Evolutionary conservation across 2,113 vertebrate species (phyloP).

Genomic region (Scophthalmus maximus): DNA sequence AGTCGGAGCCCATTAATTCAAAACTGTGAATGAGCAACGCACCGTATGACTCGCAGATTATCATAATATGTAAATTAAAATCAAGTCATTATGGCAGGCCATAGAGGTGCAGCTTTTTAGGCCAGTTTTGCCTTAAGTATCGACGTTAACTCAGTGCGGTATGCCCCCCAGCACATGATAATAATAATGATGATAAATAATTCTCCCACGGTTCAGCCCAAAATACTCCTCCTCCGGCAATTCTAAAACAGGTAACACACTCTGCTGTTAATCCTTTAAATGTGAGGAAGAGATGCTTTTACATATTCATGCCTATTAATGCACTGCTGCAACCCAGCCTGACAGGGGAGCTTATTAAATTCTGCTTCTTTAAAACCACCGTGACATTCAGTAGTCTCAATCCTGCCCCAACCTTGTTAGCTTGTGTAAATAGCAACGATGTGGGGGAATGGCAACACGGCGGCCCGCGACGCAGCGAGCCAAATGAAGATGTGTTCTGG

Average conservation of each 20-base stretch:
- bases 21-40: slow-evolving; percentile 2
- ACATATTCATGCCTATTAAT: slow-evolving; percentile 79
- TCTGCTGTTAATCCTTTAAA: slow-evolving; percentile 67
- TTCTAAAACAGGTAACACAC: slow-evolving; percentile 67
- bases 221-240: slow-evolving; percentile 53
- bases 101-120: slow-evolving; percentile 31
- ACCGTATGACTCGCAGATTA: slow-evolving; percentile 20
- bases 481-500: slow-evolving; percentile 59
- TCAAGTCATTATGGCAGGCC: slow-evolving; percentile 35
- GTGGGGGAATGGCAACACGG: slow-evolving; percentile 9
- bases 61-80: slow-evolving; percentile 56
- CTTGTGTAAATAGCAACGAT: slow-evolving; percentile 76
- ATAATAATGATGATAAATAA: slow-evolving; percentile 67
- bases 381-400: slow-evolving; percentile 80
- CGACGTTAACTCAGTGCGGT: slow-evolving; percentile 28
- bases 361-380: slow-evolving; percentile 72
- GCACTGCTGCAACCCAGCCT: slow-evolving; percentile 65
- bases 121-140: slow-evolving; percentile 42
- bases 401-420: slow-evolving; percentile 79
- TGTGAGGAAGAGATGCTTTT: slow-evolving; percentile 62
- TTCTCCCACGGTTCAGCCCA: slow-evolving; percentile 23
- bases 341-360: slow-evolving; percentile 81
- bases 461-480: slow-evolving; percentile 11
- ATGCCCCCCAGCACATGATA: slow-evolving; percentile 33
- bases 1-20: slow-evolving; percentile 33